Base-by-base conservation (phyloP, 2,797 vertebrate species). In the Cryptoblepharus egeriae region DNA sequence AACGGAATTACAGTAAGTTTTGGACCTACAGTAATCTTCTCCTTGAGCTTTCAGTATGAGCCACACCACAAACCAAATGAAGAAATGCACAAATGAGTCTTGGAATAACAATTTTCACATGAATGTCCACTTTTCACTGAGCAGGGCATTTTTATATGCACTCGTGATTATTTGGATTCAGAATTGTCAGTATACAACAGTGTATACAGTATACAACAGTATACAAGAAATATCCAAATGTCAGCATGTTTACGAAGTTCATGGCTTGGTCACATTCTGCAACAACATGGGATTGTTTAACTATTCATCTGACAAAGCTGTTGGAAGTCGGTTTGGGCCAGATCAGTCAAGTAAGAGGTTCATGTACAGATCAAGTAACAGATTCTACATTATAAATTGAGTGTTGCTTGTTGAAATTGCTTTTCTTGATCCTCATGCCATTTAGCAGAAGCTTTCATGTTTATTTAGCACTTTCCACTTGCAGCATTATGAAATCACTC, bases 91-190 rank as follows among this genome's bases (percentile, higher is more conserved):
- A 58, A 58, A 22, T n/a, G 32, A 67, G 10, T 39, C 35, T 75
- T 75, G 24, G 57, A 37, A 35, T 8, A 71, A 30, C 45, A 55
- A 12, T 75, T 67, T 49, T 45, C 22, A 32, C 37, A 67, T 45
- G 37, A 13, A 22, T 75, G 28, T 79, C 30, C 10, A 9, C 28
- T 91, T 91, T 89, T 77, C 65, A 73, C 2, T 32, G 2, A 87
- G 73, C 30, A 26, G 32, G 3, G 5, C 10, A 75, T 87, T 91
- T 85, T 81, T 16, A 35, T 75, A 16, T 55, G n/a, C 32, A 4
- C 1, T 39, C 10, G 1, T 74, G 22, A 0, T 1, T 28, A 76
- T 82, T 18, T 15, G 20, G 2, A 22, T 20, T 37, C 79, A 26
- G 76, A 3, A 30, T 83, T 57, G 70, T 78, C 60, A 64, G 81